These are phyloP conservation scores for Meteorus sp. DNA, from an alignment of 1,140 invertebrate genomes.

Conservation along the genomic window DNA sequence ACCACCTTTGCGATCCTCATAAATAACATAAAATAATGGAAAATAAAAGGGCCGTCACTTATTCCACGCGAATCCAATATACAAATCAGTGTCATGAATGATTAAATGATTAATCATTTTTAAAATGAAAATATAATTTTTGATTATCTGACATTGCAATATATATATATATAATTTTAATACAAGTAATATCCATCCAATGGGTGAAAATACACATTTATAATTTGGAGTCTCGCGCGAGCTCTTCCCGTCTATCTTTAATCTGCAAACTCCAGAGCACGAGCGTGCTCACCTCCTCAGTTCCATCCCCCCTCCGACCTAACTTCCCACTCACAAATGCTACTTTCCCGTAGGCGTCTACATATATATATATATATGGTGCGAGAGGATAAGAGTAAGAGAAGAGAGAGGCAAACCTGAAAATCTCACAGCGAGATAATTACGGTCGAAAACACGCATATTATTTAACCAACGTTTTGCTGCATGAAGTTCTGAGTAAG, in stretches of 20 bases:
- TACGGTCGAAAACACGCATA: slow-evolving; percentile 52
- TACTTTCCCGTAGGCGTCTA: no score
- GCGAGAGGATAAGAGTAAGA: neutral
- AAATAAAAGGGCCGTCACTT: no score
- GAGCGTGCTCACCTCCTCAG: slow-evolving; percentile 18
- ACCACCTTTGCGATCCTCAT: no score
- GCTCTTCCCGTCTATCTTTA: slow-evolving; percentile 30
- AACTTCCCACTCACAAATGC: neutral
- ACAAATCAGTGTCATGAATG: no score
- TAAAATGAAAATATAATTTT: no score
- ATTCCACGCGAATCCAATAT: no score
- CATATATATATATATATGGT: no score
- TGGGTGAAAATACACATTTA: slow-evolving; percentile 34
- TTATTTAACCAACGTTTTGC: slow-evolving; percentile 55
- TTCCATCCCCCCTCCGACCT: slow-evolving; percentile 4
- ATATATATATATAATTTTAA: no score
- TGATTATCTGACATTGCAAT: no score
- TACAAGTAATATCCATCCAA: slow-evolving; percentile 35
- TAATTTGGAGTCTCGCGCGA: slow-evolving; percentile 28
- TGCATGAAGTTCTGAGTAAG: slow-evolving; percentile 35
- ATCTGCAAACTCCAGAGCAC: slow-evolving; percentile 35
- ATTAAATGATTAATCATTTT: no score
- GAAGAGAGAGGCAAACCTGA: slow-evolving; percentile 28
- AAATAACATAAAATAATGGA: no score
- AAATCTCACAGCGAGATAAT: slow-evolving; percentile 56